phyloP scores from a whole-genome alignment of 2,113 vertebrate genomes.

The Orcinus orca region DNA sequence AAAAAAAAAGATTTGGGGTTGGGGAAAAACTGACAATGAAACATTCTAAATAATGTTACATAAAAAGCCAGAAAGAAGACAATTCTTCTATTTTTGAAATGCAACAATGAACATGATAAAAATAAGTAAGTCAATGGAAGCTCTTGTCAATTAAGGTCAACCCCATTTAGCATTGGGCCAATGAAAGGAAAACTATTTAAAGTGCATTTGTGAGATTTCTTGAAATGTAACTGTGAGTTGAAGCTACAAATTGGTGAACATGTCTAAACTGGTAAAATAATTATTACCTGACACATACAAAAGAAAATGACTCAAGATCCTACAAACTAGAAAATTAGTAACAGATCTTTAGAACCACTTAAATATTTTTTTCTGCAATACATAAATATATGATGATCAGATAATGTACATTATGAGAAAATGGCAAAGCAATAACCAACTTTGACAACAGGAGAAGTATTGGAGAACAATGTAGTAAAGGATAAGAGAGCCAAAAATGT shows the following conservation, averaged over 20 bases:
- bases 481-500: background rate
- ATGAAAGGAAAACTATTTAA: background rate
- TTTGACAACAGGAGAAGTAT: accelerated
- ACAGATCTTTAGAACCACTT: background rate
- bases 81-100: background rate
- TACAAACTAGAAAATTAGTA: background rate
- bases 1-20: background rate
- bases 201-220: background rate
- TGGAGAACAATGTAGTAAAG: background rate
- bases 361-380: accelerated
- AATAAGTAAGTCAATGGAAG: background rate
- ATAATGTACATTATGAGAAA: background rate
- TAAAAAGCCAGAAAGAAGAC: background rate
- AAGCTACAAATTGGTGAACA: background rate
- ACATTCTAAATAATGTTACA: background rate
- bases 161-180: accelerated
- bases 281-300: background rate
- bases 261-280: background rate
- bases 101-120: background rate
- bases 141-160: background rate
- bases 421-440: background rate
- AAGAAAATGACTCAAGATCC: background rate
- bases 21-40: background rate
- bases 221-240: background rate
- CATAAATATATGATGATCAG: background rate